Evolutionary conservation across 2,888 invertebrate genomes (phyloP).

Genomic region (Lasioglossum villosulum): DNA sequence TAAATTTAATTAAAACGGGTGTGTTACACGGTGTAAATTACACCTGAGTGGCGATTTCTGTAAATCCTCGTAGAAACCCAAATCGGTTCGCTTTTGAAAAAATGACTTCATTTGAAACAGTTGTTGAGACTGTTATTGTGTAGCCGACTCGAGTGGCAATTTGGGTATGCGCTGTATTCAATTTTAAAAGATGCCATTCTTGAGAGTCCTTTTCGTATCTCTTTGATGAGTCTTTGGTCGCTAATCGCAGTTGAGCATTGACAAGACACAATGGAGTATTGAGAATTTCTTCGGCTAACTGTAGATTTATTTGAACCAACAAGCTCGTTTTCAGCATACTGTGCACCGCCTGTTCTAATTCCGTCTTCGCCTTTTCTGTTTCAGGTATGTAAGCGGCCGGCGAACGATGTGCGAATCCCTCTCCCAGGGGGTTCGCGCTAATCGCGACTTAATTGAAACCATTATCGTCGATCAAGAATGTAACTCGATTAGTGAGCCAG

Average conservation of each 20-base stretch:
- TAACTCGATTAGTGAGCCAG: conserved; percentile 39
- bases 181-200: too few relatives aligned
- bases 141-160: too few relatives aligned
- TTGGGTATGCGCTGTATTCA: too few relatives aligned
- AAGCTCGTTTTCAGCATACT: neutral
- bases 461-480: conserved; percentile 45
- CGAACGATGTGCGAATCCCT: neutral
- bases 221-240: too few relatives aligned
- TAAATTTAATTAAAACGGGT: too few relatives aligned
- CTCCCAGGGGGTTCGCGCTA: neutral
- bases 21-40: too few relatives aligned
- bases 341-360: conserved; percentile 4
- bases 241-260: too few relatives aligned
- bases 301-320: neutral
- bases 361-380: conserved; percentile 23
- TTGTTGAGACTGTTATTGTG: too few relatives aligned
- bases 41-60: neutral
- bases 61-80: neutral
- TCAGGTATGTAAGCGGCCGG: conserved; percentile 48
- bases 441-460: conserved; percentile 40
- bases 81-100: neutral
- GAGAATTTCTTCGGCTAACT: neutral
- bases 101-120: neutral
- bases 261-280: neutral
- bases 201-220: too few relatives aligned